Base-by-base conservation (phyloP, 2,888 invertebrate species). In the Amphipoea lucens region DNA sequence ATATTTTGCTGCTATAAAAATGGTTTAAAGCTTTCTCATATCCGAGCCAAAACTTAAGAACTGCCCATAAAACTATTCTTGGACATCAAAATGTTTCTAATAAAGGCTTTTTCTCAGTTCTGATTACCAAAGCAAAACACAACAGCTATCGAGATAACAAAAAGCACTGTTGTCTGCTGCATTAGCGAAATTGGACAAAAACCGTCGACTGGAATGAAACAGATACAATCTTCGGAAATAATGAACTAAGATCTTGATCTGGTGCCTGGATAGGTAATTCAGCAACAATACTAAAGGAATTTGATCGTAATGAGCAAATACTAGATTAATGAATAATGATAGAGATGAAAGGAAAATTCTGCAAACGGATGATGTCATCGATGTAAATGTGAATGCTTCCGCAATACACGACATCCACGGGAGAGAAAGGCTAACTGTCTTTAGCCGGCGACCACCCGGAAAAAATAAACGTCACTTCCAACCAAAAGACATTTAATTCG, bases 181-280 rank as follows among this genome's bases (percentile, higher is more conserved):
- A 84, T 87, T 84, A 79, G 66, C 74, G 63, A 84, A 87, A 85
- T 79, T 80, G 69, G 29, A 87, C 14, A 72, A 87, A 76, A 73
- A 48, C 40, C 48, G 40, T 69, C 45, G 14, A 70, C 67, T 74
- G 17, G 54, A 72, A 75, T 66, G 11, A 66, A 74, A 60, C 36
- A 75, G 65, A 78, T 66, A 42, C 40, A 40, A 82, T 76, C 62
- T 76, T 29, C n/a, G 42, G 36, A 60, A 63, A 74, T 68, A 66
- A 62, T 57, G 23, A 66, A 81, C 40, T 29, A 29, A 65, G 48
- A 67, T 71, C 67, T 48, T 65, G 57, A 51, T 65, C 68, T 48
- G 23, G 14, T 36, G 65, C 1, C 23, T 54, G 42, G 17, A 1
- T 70, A 20, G 7, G 17, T 66, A 36, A 57, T 29, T 4, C 29